Conservation (phyloP, 1,140 invertebrate species). For the Rhynchophorus ferrugineus region DNA sequence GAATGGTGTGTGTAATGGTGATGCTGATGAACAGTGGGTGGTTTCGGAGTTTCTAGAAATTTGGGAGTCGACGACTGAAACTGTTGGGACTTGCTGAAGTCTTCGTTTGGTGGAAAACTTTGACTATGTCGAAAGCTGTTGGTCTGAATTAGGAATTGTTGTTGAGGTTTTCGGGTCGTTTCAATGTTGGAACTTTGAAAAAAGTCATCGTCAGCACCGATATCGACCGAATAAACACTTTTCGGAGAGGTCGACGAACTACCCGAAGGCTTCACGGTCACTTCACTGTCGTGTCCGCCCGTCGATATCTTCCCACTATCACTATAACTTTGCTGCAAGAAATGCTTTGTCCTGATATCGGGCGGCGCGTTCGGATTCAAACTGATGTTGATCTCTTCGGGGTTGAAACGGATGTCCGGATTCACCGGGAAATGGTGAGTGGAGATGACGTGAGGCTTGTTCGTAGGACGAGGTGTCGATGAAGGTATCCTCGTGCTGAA, state of each 20-base stretch:
- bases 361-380: slow-evolving; percentile 34
- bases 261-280: slow-evolving; percentile 6
- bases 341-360: slow-evolving; percentile 32
- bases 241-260: slow-evolving; percentile 10
- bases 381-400: slow-evolving; percentile 38
- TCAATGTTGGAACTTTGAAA: no score
- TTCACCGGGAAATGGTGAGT: slow-evolving; percentile 32
- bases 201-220: slow-evolving; percentile 8
- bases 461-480: slow-evolving; percentile 16
- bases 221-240: slow-evolving; percentile 6
- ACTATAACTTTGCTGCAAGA: slow-evolving; percentile 29
- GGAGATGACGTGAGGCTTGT: slow-evolving; percentile 23
- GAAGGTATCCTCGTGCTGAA: slow-evolving; percentile 24
- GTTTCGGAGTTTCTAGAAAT: slow-evolving; percentile 16
- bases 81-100: slow-evolving; percentile 3
- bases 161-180: slow-evolving; percentile 3
- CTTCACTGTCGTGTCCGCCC: slow-evolving; percentile 13
- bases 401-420: slow-evolving; percentile 38
- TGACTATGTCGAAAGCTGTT: slow-evolving; percentile 20
- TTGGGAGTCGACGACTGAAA: slow-evolving; percentile 13
- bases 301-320: slow-evolving; percentile 27
- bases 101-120: slow-evolving; percentile 11
- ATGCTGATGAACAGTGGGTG: slow-evolving; percentile 14
- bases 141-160: slow-evolving; percentile 17
- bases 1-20: slow-evolving; percentile 20